Evolutionary conservation across 2,888 invertebrate species (phyloP), one percentile per base, ranked within the genome.

Genomic region (Pseudolycoriella hygida): DNA sequence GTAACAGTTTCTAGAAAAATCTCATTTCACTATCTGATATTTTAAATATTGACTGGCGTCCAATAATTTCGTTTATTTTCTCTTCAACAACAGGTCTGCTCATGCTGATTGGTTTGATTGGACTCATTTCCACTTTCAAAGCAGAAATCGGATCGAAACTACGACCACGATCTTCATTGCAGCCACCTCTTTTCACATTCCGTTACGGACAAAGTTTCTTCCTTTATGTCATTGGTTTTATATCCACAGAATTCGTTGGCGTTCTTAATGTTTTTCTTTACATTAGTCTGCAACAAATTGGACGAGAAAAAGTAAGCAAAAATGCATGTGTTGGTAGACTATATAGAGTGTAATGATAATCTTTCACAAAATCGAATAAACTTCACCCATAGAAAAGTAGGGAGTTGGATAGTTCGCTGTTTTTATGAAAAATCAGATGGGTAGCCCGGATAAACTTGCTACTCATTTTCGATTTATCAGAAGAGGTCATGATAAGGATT

Each of bases 111-210:
- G 90, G 88, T 42, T 76, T 90, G 62, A 86, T 90, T 57, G 86
- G 89, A 73, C 90, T 89, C 73, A 88, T 90, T 69, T 88, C 89
- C 46, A 80, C 87, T 57, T 81, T 90, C 62, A 90, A 90, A 66
- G 81, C 88, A 10, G 89, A 90, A 73, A 76, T 90, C 40, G 88
- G 88, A 40, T 80, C 81, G 57, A 90, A 90, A 65, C 69, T 90
- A 48, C 74, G 85, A 49, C 80, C 88, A 48, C 76, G 80, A 58
- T 83, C 86, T 17, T 73, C 80, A 44, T 74, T 83, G 48, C 77
- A 83, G 57, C 79, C 80, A 37, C 80, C 88, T 1, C 70, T 79
- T 45, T 86, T 89, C 70, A 83, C 80, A 47, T 88, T 87, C 63
- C 76, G 76, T 56, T 90, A 90, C 62, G 90, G 90, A 42, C 87